Conservation (phyloP, 2,113 vertebrate species). For the Mobula birostris region DNA sequence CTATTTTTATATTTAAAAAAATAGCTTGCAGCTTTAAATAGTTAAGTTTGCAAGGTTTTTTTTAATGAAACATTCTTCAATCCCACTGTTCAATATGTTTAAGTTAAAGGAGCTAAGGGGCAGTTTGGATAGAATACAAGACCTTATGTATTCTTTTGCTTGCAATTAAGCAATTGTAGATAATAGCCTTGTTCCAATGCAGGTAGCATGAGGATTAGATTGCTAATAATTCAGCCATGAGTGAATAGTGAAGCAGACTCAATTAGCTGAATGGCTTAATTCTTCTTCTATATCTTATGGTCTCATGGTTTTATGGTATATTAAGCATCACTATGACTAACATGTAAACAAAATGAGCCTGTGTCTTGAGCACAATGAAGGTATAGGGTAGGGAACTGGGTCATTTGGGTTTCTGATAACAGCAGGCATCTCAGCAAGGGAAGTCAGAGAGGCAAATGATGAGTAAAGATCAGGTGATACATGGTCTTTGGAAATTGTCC, state of each 20-base stretch:
- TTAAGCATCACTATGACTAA: no score
- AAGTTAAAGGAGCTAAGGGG: not conserved
- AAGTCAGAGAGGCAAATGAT: not conserved
- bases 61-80: not conserved
- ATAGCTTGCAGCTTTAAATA: no score
- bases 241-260: no score
- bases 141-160: not conserved
- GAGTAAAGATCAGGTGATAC: not conserved
- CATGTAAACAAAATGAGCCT: no score
- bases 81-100: not conserved
- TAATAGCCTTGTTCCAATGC: no score
- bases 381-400: not conserved
- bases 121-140: not conserved
- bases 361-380: no score
- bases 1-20: not conserved
- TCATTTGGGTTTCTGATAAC: not conserved
- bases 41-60: not conserved
- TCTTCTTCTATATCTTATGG: no score
- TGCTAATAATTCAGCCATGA: no score
- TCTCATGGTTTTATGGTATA: no score
- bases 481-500: not conserved
- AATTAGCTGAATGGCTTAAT: no score
- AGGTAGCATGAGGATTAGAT: no score
- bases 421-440: not conserved
- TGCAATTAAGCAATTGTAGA: no score